Percentiles rank a stretch among this genome's conserved stretches.
phyloP scores from a whole-genome alignment of 1,140 invertebrate genomes.

The Lordiphosa mommai region DNA sequence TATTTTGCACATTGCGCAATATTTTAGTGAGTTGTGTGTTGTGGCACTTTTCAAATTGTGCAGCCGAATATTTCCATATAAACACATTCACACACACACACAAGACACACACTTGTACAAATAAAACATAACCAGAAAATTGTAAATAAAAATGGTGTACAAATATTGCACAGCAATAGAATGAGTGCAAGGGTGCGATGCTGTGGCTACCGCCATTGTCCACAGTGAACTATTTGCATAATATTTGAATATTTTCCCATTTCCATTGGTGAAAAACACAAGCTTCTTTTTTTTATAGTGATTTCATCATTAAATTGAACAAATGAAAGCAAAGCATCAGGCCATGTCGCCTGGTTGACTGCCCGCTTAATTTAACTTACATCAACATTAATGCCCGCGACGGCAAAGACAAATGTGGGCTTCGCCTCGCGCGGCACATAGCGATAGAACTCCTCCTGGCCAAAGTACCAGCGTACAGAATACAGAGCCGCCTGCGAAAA shows the following conservation, averaged over 20 bases:
- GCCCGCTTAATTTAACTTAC: constrained; percentile 83
- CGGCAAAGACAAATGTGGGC: constrained; percentile 85
- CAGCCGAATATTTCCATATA: constrained; percentile 47
- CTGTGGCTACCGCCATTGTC: constrained; percentile 45
- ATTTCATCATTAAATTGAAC: constrained; percentile 58
- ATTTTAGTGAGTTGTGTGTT: constrained; percentile 45
- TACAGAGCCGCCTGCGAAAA: constrained; percentile 84
- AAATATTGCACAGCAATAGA: constrained; percentile 52
- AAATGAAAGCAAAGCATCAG: constrained; percentile 6
- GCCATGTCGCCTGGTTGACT: constrained; percentile 1
- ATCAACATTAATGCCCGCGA: constrained; percentile 87
- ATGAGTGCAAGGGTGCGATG: constrained; percentile 14
- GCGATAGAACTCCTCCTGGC: constrained; percentile 89
- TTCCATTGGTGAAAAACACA: constrained; percentile 59
- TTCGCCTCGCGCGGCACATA: constrained; percentile 86
- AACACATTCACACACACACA: constrained; percentile 23
- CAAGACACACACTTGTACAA: constrained; percentile 20
- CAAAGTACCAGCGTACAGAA: constrained; percentile 91
- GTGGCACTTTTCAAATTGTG: constrained; percentile 67
- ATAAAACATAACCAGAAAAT: constrained; percentile 50
- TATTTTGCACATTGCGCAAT: constrained; percentile 74
- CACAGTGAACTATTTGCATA: constrained; percentile 71
- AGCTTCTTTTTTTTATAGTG: constrained; percentile 16
- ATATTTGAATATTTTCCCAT: constrained; percentile 68
- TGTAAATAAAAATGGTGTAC: constrained; percentile 62